phyloP scores from a whole-genome alignment of 2,113 vertebrate species.

The Nothocercus nigrocapillus region DNA sequence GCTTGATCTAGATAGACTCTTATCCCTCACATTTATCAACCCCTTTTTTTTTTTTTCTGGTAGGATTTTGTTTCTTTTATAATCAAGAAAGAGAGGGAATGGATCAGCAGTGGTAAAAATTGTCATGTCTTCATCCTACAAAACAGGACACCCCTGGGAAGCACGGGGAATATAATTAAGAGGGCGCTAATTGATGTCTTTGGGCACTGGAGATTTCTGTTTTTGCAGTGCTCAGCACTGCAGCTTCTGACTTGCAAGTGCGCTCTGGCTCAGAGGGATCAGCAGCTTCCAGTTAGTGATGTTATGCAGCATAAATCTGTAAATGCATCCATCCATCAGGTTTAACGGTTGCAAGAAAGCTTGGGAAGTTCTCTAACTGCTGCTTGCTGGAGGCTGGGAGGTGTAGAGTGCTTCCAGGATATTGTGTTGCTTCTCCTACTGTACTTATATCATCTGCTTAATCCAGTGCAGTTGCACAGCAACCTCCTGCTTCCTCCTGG shows the following conservation, averaged over 20 bases:
- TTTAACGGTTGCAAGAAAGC: background rate
- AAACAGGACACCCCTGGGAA: background rate
- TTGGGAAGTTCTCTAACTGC: background rate
- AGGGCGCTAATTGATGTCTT: background rate
- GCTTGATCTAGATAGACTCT: background rate
- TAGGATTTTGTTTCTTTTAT: background rate
- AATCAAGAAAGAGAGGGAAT: background rate
- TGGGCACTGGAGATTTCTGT: rapidly evolving
- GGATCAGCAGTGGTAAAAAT: background rate
- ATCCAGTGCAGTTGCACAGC: rapidly evolving
- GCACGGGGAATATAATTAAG: background rate
- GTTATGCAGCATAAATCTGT: background rate
- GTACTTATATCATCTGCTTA: background rate
- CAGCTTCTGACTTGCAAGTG: background rate
- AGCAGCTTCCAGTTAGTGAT: background rate
- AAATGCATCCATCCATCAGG: background rate
- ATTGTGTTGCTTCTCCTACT: background rate
- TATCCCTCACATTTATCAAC: background rate
- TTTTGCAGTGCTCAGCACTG: background rate
- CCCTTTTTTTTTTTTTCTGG: background rate
- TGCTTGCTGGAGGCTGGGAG: background rate
- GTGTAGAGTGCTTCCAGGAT: background rate
- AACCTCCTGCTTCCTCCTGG: background rate
- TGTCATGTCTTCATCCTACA: background rate
- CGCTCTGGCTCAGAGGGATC: background rate